Evolutionary conservation across 2,888 invertebrate genomes (phyloP).

Genomic region (Zaprionus lineosus): DNA sequence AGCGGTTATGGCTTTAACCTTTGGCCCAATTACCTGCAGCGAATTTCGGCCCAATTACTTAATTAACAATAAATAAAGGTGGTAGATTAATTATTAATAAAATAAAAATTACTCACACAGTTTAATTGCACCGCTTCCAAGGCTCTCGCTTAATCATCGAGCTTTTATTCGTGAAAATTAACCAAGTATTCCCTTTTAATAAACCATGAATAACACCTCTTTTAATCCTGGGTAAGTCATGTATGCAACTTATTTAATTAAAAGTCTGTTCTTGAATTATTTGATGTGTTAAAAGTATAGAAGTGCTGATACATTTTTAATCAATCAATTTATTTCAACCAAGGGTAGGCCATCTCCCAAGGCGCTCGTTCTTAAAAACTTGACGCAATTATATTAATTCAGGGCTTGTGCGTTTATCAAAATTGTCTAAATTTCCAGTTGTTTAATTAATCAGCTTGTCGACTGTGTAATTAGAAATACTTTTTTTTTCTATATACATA

Average conservation of each 20-base stretch:
- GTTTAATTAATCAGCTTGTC: conserved; percentile 60
- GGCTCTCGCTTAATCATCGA: too few relatives aligned
- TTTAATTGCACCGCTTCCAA: too few relatives aligned
- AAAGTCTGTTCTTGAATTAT: background rate
- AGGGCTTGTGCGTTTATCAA: conserved; percentile 56
- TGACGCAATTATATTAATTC: conserved; percentile 64
- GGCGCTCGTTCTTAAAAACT: conserved; percentile 16
- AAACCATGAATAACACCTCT: too few relatives aligned
- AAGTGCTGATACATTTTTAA: conserved; percentile 29
- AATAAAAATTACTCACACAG: too few relatives aligned
- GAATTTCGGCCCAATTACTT: background rate
- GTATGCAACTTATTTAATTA: too few relatives aligned
- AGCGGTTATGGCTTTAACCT: conserved; percentile 3
- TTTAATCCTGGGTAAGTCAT: too few relatives aligned
- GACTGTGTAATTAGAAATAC: conserved; percentile 19
- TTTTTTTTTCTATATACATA: conserved; percentile 4
- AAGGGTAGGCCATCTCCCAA: conserved; percentile 4
- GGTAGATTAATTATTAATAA: too few relatives aligned
- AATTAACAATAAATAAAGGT: too few relatives aligned
- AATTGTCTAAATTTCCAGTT: conserved; percentile 43
- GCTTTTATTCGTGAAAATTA: too few relatives aligned
- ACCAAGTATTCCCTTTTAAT: too few relatives aligned
- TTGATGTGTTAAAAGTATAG: background rate
- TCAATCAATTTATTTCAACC: conserved; percentile 61
- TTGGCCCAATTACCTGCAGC: background rate